Evolutionary conservation across 2,113 vertebrate genomes (phyloP).

Genomic region (Xyliphius kryptos): DNA sequence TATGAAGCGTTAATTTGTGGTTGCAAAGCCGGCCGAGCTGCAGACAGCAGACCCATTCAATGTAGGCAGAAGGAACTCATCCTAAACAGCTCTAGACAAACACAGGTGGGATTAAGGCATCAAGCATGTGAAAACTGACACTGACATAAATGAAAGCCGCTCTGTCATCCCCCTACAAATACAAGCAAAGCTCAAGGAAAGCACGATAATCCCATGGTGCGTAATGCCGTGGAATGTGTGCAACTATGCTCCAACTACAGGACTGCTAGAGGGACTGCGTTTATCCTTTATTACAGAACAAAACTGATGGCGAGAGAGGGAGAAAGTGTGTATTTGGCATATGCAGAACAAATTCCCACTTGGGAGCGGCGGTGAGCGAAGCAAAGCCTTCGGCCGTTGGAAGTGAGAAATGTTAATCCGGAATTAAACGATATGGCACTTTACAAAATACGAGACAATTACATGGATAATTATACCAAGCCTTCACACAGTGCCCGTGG

Average conservation of each 20-base stretch:
- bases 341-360: constrained; percentile 30
- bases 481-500: constrained; percentile 58
- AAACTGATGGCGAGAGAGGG: background rate
- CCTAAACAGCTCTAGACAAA: constrained; percentile 26
- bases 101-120: constrained; percentile 42
- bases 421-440: constrained; percentile 70
- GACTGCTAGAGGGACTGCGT: background rate
- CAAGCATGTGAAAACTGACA: constrained; percentile 44
- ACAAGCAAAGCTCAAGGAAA: constrained; percentile 14
- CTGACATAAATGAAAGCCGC: constrained; percentile 35
- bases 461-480: constrained; percentile 69
- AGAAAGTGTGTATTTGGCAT: constrained; percentile 16
- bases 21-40: constrained; percentile 8
- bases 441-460: constrained; percentile 73
- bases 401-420: constrained; percentile 67
- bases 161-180: constrained; percentile 41
- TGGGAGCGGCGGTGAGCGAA: constrained; percentile 32
- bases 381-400: constrained; percentile 56
- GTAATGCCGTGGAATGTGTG: constrained; percentile 4
- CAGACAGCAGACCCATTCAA: constrained; percentile 22
- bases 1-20: constrained; percentile 30
- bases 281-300: background rate
- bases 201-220: constrained; percentile 10
- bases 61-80: constrained; percentile 14
- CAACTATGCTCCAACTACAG: background rate